A percentile compares a stretch with the other conserved stretches of the same genome.
Evolutionary conservation across 2,797 vertebrate genomes (phyloP).

Genomic region (Rousettus madagascariensis): DNA sequence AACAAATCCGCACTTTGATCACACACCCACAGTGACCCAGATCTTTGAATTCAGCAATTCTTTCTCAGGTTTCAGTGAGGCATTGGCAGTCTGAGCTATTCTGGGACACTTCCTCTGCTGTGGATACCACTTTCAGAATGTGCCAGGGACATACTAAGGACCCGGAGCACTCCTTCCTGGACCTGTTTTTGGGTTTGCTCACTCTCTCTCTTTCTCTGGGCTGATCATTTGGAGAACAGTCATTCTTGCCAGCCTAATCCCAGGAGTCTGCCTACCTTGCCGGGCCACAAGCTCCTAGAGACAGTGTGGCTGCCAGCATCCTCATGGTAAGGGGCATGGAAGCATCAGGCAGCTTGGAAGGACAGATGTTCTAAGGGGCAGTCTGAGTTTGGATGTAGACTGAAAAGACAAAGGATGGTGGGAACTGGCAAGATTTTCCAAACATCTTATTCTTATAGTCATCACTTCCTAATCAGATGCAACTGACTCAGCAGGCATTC

Average conservation of each 20-base stretch:
- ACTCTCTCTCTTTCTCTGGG: constrained; percentile 80
- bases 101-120: constrained; percentile 87
- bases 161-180: constrained; percentile 84
- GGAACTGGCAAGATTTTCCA: constrained; percentile 73
- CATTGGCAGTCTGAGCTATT: constrained; percentile 88
- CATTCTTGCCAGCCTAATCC: constrained; percentile 82
- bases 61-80: constrained; percentile 87
- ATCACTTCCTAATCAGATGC: constrained; percentile 83
- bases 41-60: constrained; percentile 87
- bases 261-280: constrained; percentile 82
- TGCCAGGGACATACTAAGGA: constrained; percentile 86
- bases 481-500: constrained; percentile 84
- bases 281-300: constrained; percentile 79
- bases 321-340: constrained; percentile 83
- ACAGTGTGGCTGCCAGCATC: constrained; percentile 84
- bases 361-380: constrained; percentile 29
- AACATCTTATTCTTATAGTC: constrained; percentile 81
- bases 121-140: constrained; percentile 87
- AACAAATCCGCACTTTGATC: constrained; percentile 85
- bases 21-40: constrained; percentile 86
- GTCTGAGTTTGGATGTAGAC: constrained; percentile 69
- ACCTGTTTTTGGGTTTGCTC: constrained; percentile 80
- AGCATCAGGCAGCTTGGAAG: constrained; percentile 72
- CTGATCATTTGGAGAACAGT: constrained; percentile 82
- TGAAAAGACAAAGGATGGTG: constrained; percentile 62